Conservation (phyloP, 1,140 invertebrate genomes). For the Dendrolimus kikuchii region DNA sequence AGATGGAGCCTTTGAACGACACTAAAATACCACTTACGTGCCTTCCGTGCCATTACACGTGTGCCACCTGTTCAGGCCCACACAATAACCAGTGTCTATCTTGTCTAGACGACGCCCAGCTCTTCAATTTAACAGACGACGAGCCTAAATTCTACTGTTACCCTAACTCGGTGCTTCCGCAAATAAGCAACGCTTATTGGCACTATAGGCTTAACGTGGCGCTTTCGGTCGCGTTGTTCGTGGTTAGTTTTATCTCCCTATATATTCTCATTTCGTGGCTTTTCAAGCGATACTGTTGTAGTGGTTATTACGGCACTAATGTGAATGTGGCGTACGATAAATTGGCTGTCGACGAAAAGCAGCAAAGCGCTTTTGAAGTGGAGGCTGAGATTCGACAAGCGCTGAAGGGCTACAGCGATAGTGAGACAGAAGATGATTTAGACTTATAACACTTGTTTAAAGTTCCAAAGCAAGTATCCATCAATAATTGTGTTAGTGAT, state of each 20-base stretch:
- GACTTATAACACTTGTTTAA: constrained; percentile 44
- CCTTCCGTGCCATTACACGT: constrained; percentile 59
- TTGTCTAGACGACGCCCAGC: constrained; percentile 51
- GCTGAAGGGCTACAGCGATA: constrained; percentile 47
- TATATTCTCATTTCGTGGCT: constrained; percentile 38
- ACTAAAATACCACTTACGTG: constrained; percentile 42
- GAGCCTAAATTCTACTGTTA: constrained; percentile 53
- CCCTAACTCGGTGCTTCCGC: constrained; percentile 43
- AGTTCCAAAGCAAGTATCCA: constrained; percentile 41
- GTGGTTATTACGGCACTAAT: constrained; percentile 43
- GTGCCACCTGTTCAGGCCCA: constrained; percentile 51
- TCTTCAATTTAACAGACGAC: constrained; percentile 41
- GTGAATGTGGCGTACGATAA: constrained; percentile 56
- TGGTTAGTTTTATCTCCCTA: constrained; percentile 27
- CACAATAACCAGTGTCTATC: constrained; percentile 49
- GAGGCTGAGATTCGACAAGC: constrained; percentile 61
- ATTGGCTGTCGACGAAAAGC: constrained; percentile 52
- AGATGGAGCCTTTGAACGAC: constrained; percentile 42
- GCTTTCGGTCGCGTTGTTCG: constrained; percentile 32
- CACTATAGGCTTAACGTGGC: constrained; percentile 44
- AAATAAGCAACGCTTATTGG: constrained; percentile 47
- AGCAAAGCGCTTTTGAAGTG: constrained; percentile 52
- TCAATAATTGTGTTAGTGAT: constrained; percentile 34
- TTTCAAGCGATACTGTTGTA: constrained; percentile 33
- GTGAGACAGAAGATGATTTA: constrained; percentile 57